These are phyloP conservation scores for Glossophaga mutica DNA, from an alignment of 2,797 vertebrate genomes.

Conservation along the genomic window DNA sequence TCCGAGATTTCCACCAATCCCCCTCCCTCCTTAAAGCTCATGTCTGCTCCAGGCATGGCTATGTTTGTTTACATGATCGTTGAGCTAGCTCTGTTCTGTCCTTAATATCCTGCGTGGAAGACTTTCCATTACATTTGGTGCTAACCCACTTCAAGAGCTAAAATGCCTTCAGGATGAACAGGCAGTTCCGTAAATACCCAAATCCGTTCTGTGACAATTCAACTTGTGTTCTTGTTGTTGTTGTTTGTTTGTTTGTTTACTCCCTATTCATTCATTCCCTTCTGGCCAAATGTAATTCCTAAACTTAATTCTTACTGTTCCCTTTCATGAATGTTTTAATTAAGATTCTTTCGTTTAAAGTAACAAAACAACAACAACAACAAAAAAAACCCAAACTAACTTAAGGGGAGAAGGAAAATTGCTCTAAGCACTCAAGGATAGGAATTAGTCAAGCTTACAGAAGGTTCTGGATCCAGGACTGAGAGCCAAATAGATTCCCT, in stretches of 20 bases:
- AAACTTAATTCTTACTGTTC: conserved; percentile 11
- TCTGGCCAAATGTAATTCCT: not conserved
- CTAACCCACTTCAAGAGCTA: not conserved
- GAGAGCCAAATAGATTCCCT: not conserved
- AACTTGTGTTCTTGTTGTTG: not conserved
- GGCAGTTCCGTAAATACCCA: not conserved
- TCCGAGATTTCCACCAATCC: not conserved
- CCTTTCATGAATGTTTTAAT: not conserved
- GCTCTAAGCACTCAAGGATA: not conserved
- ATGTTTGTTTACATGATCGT: not conserved
- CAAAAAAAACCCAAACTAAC: not conserved
- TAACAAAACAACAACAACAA: not conserved
- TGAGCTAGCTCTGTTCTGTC: not conserved
- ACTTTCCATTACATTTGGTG: not conserved
- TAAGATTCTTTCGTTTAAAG: conserved; percentile 26
- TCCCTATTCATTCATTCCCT: not conserved
- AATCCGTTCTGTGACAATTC: conserved; percentile 7
- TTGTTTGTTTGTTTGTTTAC: not conserved
- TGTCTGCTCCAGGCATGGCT: not conserved
- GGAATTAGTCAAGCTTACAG: not conserved
- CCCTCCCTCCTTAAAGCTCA: not conserved
- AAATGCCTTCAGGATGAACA: not conserved
- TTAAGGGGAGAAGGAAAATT: not conserved
- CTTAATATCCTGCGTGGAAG: not conserved
- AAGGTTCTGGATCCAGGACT: not conserved